Percentiles rank a stretch among this genome's conserved stretches.
Evolutionary conservation across 2,888 invertebrate species (phyloP).

Genomic region (Pyrocoelia pectoralis): DNA sequence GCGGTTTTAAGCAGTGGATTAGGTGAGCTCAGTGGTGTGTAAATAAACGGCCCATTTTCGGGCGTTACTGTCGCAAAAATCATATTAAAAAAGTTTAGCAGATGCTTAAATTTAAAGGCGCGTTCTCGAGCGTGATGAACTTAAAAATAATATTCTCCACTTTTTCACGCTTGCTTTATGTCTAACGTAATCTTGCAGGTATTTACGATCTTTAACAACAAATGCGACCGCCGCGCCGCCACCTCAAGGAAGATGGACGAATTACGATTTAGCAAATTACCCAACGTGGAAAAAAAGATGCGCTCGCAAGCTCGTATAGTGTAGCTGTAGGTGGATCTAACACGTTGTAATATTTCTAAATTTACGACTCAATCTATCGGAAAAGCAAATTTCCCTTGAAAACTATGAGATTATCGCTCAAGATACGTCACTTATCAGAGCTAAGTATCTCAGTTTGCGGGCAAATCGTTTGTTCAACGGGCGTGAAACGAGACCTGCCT

Average conservation of each 20-base stretch:
- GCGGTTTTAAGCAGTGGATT: slow-evolving; percentile 25
- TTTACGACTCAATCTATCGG: slow-evolving; percentile 30
- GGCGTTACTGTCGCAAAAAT: slow-evolving; percentile 34
- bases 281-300: neutral
- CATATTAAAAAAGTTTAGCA: slow-evolving; percentile 41
- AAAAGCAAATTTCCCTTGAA: slow-evolving; percentile 28
- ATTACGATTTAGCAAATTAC: slow-evolving; percentile 18
- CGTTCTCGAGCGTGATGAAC: slow-evolving; percentile 33
- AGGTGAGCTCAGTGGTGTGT: slow-evolving; percentile 25
- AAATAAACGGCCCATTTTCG: slow-evolving; percentile 30
- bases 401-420: slow-evolving; percentile 31
- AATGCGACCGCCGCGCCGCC: too few species aligned
- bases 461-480: slow-evolving; percentile 39
- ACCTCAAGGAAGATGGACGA: too few species aligned
- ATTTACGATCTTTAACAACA: too few species aligned
- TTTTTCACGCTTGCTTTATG: neutral
- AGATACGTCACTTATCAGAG: slow-evolving; percentile 28
- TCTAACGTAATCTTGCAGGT: neutral
- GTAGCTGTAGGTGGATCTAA: neutral
- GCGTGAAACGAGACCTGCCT: slow-evolving; percentile 39
- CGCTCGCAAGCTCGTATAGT: neutral
- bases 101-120: slow-evolving; percentile 36
- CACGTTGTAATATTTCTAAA: slow-evolving; percentile 19
- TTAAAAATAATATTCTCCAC: slow-evolving; percentile 35
- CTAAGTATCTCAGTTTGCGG: slow-evolving; percentile 37